Base-by-base conservation (phyloP, 2,888 invertebrate species). In the Sesia bembeciformis region DNA sequence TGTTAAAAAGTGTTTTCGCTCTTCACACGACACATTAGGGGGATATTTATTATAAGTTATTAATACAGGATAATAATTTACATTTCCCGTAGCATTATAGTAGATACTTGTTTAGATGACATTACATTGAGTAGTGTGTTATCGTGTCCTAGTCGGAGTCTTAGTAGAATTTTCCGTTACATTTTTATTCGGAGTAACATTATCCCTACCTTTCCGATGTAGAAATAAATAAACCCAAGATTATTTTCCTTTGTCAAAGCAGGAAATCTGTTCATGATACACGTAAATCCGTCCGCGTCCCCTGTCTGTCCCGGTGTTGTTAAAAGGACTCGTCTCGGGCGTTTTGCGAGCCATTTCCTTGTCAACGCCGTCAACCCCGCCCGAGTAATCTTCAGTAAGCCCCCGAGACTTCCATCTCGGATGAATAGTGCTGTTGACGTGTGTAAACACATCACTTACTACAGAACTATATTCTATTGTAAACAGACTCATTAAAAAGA, bases 191-290 rank as follows among this genome's bases (percentile, higher is more conserved):
- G 62, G 66, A 64, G 60, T 58, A 58, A 62, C 58, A 58, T 60
- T 64, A 63, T 23, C 65, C 66, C 68, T 66, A 65, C 65, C 61
- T 71, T 71, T 70, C 70, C 68, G 62, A 66, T 66, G 68, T 70
- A 70, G 68, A 78, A 78, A 78, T 78, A 78, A 76, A 78, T 55
- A 52, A 56, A 74, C 74, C 69, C 67, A 62, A 70, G 70, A 72
- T 76, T 74, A 78, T 77, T 81, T 83, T 77, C 80, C 77, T 84
- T 83, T 84, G 81, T 83, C 77, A 76, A 72, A 72, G 77, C 78
- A 79, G 84, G 84, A 84, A 84, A 85, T 84, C 83, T 84, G 84
- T 83, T 79, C 79, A 75, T 84, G 84, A 84, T 85, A 84, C 82
- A 78, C 50, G 50, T 50, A 84, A 84, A 85, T 85, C 84, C 83